Conservation (phyloP, 2,888 invertebrate species). For the Drosophila fulvimacula region DNA sequence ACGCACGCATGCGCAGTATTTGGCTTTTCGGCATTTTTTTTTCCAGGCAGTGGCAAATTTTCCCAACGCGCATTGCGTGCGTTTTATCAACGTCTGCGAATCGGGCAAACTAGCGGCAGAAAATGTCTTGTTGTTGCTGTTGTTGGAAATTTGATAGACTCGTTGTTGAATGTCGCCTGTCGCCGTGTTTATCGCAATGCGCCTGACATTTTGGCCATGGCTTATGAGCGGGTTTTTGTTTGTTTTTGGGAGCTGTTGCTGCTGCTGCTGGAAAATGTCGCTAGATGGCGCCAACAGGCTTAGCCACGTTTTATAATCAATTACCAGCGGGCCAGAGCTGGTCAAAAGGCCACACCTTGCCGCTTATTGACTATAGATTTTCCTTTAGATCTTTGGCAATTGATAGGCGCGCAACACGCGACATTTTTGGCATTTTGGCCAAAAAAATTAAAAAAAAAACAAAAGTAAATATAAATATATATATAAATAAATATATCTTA, state of each 20-base stretch:
- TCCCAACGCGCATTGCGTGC: conserved; percentile 35
- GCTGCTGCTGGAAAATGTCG: conserved; percentile 31
- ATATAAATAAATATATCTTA: conserved; percentile 60
- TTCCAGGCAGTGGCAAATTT: conserved; percentile 13
- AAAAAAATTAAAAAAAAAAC: conserved; percentile 37
- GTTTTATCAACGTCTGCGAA: conserved; percentile 60
- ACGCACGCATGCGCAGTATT: conserved; percentile 57
- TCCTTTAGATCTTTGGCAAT: conserved; percentile 53
- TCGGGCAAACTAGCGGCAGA: conserved; percentile 49
- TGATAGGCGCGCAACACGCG: conserved; percentile 71
- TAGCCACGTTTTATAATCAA: conserved; percentile 65
- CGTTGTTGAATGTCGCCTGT: conserved; percentile 43
- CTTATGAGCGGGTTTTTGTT: conserved; percentile 38
- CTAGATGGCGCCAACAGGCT: conserved; percentile 68
- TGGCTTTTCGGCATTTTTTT: conserved; percentile 13
- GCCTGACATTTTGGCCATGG: conserved; percentile 55
- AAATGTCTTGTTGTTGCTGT: conserved; percentile 24
- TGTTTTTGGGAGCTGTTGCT: conserved; percentile 4
- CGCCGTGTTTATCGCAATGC: conserved; percentile 33
- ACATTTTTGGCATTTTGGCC: conserved; percentile 69
- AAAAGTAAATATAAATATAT: conserved; percentile 7
- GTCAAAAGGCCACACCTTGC: conserved; percentile 65
- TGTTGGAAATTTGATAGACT: conserved; percentile 73
- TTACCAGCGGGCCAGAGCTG: conserved; percentile 50
- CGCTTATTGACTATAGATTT: conserved; percentile 61